Conservation (phyloP, 2,888 invertebrate species). For the Blera fallax region DNA sequence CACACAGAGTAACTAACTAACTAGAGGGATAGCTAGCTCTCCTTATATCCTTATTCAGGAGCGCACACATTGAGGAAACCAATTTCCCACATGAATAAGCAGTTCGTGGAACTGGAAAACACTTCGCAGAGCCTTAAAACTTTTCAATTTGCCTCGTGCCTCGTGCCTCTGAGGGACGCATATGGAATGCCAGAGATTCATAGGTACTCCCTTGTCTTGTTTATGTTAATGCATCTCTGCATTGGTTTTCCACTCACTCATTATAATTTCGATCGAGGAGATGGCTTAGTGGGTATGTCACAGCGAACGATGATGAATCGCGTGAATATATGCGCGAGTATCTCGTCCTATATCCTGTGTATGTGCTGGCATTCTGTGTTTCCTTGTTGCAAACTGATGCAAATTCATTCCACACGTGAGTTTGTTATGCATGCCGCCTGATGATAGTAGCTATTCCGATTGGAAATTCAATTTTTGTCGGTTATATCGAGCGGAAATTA, state of each 20-base stretch:
- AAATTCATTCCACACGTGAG: not conserved
- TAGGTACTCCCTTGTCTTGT: not conserved
- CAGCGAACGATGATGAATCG: slow-evolving; percentile 6
- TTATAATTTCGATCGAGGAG: not conserved
- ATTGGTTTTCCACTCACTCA: not conserved
- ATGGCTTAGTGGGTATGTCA: not conserved
- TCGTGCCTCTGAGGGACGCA: not conserved
- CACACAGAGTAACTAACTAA: not conserved
- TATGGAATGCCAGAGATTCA: not conserved
- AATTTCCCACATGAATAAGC: slow-evolving; percentile 48
- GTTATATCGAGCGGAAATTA: slow-evolving; percentile 56
- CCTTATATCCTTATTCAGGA: not conserved
- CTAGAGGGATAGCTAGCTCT: not conserved
- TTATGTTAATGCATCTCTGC: slow-evolving; percentile 1
- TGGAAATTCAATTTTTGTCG: slow-evolving; percentile 27
- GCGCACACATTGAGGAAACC: slow-evolving; percentile 19
- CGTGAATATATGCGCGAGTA: slow-evolving; percentile 17
- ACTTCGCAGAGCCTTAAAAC: slow-evolving; percentile 43
- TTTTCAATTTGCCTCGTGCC: slow-evolving; percentile 21
- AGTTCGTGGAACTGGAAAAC: slow-evolving; percentile 39
- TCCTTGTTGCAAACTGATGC: slow-evolving; percentile 17
- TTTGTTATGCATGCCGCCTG: not conserved
- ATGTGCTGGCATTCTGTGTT: not conserved
- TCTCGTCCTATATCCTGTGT: slow-evolving; percentile 57
- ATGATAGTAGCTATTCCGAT: not conserved